Percentiles rank a stretch among this genome's conserved stretches.
phyloP scores from a whole-genome alignment of 2,888 invertebrate species.

The Junonia oenone region DNA sequence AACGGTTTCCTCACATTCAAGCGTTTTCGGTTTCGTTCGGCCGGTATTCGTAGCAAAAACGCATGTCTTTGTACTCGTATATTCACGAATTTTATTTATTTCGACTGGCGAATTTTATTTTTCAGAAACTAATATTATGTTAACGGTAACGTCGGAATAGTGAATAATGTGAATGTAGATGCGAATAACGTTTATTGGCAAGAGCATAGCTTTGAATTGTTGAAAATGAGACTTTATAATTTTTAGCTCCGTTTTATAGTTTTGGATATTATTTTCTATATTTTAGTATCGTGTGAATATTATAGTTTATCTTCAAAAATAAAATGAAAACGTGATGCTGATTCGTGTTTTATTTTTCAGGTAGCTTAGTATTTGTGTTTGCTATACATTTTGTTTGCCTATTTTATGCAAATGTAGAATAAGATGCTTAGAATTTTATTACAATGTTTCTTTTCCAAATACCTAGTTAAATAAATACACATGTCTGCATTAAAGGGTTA shows the following conservation, averaged over 20 bases:
- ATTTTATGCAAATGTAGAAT: too few species aligned
- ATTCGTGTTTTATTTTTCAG: too few species aligned
- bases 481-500: too few species aligned
- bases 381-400: too few species aligned
- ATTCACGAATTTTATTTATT: not conserved
- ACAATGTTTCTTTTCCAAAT: too few species aligned
- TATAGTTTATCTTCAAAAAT: too few species aligned
- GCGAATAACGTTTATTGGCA: not conserved
- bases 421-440: too few species aligned
- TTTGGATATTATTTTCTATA: not conserved
- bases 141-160: not conserved
- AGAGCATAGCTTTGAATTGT: not conserved
- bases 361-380: too few species aligned
- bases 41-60: not conserved
- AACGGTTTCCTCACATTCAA: not conserved
- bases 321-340: too few species aligned
- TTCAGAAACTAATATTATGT: not conserved
- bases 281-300: not conserved
- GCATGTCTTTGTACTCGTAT: not conserved
- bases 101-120: not conserved
- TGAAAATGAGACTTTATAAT: not conserved
- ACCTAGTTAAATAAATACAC: too few species aligned
- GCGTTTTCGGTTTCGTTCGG: not conserved
- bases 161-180: not conserved
- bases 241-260: not conserved